Evolutionary conservation across 30 jellyfish, hydroid and myxozoan species (phyloP).

Genomic region (Hydra vulgaris): DNA sequence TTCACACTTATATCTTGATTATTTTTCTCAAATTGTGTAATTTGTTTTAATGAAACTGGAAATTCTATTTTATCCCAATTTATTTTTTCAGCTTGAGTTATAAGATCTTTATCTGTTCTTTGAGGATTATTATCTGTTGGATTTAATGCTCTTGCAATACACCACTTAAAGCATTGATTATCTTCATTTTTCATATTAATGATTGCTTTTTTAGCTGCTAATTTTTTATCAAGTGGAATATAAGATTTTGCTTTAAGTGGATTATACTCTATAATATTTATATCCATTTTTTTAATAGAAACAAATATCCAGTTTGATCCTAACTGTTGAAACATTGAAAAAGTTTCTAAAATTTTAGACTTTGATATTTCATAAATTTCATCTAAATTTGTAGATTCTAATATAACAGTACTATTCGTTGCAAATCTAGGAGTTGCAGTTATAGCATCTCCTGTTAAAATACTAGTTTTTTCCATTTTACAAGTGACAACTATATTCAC

Average conservation of each 20-base stretch:
- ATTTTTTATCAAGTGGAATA: conserved; percentile 1
- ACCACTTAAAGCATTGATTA: conserved; percentile 1
- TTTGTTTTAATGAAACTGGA: conserved; percentile 4
- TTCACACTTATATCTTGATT: conserved; percentile 23
- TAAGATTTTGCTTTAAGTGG: not conserved
- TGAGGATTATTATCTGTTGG: not conserved
- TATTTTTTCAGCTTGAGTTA: not conserved
- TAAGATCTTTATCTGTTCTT: not conserved
- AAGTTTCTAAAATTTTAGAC: not conserved
- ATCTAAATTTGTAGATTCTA: not conserved
- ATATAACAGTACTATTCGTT: not conserved
- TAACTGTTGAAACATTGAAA: not conserved
- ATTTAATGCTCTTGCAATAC: conserved; percentile 16
- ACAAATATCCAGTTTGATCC: not conserved
- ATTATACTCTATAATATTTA: not conserved
- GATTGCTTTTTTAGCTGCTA: conserved; percentile 5
- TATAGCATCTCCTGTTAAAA: not conserved
- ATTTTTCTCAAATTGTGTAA: conserved; percentile 22
- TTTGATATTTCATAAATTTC: not conserved
- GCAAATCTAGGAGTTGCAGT: no score
- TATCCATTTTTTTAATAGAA: not conserved
- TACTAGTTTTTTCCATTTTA: not conserved
- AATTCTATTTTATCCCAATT: conserved; percentile 17
- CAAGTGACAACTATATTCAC: not conserved
- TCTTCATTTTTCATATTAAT: conserved; percentile 14